Base-by-base conservation (phyloP, 1,140 invertebrate species). In the Leucophenga varia region DNA sequence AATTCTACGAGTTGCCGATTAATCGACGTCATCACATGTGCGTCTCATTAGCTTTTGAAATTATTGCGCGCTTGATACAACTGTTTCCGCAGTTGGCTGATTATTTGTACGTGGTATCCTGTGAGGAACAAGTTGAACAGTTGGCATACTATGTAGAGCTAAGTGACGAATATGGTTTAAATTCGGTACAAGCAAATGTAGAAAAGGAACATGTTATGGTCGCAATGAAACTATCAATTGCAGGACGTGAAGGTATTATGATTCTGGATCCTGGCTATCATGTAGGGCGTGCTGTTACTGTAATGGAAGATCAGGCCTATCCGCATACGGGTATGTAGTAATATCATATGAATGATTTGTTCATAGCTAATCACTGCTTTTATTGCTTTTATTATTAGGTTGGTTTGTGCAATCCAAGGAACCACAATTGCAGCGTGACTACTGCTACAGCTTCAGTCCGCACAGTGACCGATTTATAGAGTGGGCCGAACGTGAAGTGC, bases 201-300 rank as follows among this genome's bases (percentile, higher is more conserved):
- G 89, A 93, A 63, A 94, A 94, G 77, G 93, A 95, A 75, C 93
- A 95, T 71, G 90, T 93, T 18, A 79, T 94, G 71, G 85, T 92
- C 12, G 89, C 87, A 47, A 76, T 93, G 57, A 85, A 84, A 55
- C 80, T 95, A 38, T 65, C 80, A 43, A 82, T 94, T 25, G 83
- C 81, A 16, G 86, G 83, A 12, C 81, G 92, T 25, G 71, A 74
- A 0, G 92, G 91, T 9, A 78, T 90, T 14, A 76, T 94, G 71
- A 79, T 95, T 3, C 81, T 92, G 13, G 92, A 95, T 77, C 90
- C 91, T 1, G 93, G 93, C 7, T 95, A 95, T 75, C 93, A 95
- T 72, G 86, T 95, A 31, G 85, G 86, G 17, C 79, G 89, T 28
- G 87, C 89, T 13, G 82, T 95, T 34, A 90, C 90, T 16, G 87